Conservation (phyloP, 2,797 vertebrate species). For the Micromesistius poutassou region DNA sequence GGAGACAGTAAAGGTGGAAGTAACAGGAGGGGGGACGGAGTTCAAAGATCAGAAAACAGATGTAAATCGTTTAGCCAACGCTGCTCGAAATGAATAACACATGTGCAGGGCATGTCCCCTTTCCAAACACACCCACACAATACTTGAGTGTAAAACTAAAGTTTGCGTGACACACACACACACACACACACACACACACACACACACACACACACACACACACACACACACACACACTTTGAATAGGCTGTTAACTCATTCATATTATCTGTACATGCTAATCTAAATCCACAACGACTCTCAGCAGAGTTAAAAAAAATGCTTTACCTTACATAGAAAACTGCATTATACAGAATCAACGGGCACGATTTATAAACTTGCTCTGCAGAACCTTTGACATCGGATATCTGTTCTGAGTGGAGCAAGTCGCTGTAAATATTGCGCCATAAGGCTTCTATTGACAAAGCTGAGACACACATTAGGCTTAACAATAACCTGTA, state of each 20-base stretch:
- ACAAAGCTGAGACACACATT: not conserved
- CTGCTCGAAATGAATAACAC: slow-evolving; percentile 77
- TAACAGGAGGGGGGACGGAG: slow-evolving; percentile 42
- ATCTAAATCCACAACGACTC: not conserved
- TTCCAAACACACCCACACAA: slow-evolving; percentile 5
- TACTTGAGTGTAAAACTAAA: not conserved
- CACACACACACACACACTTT: not conserved
- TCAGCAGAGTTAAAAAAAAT: not conserved
- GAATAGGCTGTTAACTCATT: slow-evolving; percentile 20
- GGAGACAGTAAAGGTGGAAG: not conserved
- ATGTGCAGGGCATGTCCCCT: slow-evolving; percentile 61
- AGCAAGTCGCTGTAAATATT: not conserved
- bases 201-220: slow-evolving; percentile 13
- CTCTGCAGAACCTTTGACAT: not conserved
- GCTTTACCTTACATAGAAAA: too few species aligned
- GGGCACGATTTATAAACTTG: not conserved
- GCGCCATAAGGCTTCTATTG: not conserved
- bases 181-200: slow-evolving; percentile 8
- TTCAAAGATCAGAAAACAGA: slow-evolving; percentile 83
- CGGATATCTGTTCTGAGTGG: not conserved
- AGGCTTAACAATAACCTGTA: not conserved
- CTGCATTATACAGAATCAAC: not conserved
- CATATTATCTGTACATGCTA: slow-evolving; percentile 30
- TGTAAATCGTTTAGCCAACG: slow-evolving; percentile 74
- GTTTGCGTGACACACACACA: slow-evolving; percentile 2